phyloP scores from a whole-genome alignment of 2,888 invertebrate genomes.

The Amphipoea lucens region DNA sequence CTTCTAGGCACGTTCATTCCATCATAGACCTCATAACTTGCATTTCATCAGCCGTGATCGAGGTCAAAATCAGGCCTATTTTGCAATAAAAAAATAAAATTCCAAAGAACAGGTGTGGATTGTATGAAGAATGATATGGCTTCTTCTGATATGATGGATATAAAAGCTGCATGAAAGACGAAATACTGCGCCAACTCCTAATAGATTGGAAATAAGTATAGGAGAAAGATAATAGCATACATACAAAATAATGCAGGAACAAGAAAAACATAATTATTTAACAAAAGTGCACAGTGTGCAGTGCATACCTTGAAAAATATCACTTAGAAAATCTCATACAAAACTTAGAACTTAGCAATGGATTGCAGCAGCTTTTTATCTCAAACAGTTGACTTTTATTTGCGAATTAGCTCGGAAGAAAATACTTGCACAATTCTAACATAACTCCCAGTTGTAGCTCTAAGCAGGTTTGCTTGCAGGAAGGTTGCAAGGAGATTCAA shows the following conservation, averaged over 20 bases:
- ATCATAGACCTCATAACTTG: background rate
- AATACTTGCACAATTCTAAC: slow-evolving; percentile 33
- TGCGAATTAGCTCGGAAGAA: slow-evolving; percentile 15
- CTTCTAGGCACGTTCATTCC: background rate
- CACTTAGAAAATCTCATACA: background rate
- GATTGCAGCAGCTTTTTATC: slow-evolving; percentile 10
- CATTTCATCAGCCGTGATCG: background rate
- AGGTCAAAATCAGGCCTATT: background rate
- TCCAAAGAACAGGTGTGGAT: background rate
- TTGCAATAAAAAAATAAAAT: background rate
- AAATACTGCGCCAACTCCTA: background rate
- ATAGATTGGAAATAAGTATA: background rate
- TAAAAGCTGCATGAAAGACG: background rate
- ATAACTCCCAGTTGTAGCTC: slow-evolving; percentile 29
- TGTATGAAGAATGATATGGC: background rate
- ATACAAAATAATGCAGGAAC: background rate
- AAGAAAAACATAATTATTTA: background rate
- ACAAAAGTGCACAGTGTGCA: background rate
- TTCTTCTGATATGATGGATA: background rate
- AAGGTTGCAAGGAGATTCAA: slow-evolving; percentile 27
- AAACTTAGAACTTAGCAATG: background rate
- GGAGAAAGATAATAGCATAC: background rate
- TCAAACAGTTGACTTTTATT: slow-evolving; percentile 27
- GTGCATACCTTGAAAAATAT: background rate
- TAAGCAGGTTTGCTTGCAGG: slow-evolving; percentile 40